A percentile compares a stretch with the other conserved stretches of the same genome.
phyloP scores from a whole-genome alignment of 2,888 invertebrate genomes.

The Agonopterix alstromeriana region DNA sequence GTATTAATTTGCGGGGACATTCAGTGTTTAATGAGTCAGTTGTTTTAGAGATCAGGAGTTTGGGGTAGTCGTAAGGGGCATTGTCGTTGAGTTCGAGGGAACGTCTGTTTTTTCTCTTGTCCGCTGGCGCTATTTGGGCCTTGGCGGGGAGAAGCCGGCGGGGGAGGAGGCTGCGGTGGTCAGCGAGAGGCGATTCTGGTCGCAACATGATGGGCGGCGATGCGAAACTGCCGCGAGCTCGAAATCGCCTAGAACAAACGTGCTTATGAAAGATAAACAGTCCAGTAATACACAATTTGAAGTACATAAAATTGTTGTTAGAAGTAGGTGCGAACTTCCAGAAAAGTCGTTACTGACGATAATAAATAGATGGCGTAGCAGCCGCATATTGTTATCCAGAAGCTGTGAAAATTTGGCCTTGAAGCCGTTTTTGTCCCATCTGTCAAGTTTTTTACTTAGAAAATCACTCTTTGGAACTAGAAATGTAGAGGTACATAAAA shows the following conservation, averaged over 20 bases:
- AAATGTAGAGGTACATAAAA: too few species aligned
- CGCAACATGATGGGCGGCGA: slow-evolving; percentile 67
- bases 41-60: slow-evolving; percentile 69
- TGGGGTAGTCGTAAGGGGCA: slow-evolving; percentile 61
- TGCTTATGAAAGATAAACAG: slow-evolving; percentile 5
- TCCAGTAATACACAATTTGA: not conserved
- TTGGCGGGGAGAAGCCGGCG: slow-evolving; percentile 65
- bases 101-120: slow-evolving; percentile 64
- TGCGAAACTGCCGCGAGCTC: slow-evolving; percentile 45
- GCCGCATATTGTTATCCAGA: too few species aligned
- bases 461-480: too few species aligned
- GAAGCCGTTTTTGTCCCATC: too few species aligned
- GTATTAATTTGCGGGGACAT: slow-evolving; percentile 60
- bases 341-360: too few species aligned
- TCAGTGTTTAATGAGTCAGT: slow-evolving; percentile 68
- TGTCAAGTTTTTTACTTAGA: too few species aligned
- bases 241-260: slow-evolving; percentile 57
- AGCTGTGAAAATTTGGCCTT: too few species aligned
- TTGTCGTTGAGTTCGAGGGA: slow-evolving; percentile 69
- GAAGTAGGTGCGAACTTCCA: not conserved
- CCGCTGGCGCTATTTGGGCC: slow-evolving; percentile 64
- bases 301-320: not conserved
- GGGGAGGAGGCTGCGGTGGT: slow-evolving; percentile 69
- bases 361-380: too few species aligned
- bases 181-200: slow-evolving; percentile 73